phyloP scores from a whole-genome alignment of 2,797 vertebrate species.

The Argyrosomus regius region DNA sequence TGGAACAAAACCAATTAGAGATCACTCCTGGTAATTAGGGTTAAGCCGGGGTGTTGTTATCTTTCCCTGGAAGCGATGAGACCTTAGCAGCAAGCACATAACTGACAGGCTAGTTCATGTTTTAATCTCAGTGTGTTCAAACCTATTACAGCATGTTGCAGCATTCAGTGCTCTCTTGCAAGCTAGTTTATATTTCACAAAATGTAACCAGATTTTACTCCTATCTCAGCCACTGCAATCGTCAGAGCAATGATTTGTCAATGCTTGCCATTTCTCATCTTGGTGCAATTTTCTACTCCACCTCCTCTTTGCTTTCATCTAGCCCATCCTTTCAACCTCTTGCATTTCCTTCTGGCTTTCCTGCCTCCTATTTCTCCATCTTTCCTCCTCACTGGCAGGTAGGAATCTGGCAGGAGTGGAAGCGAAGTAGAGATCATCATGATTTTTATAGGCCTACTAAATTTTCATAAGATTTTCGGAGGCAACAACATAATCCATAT shows the following conservation, averaged over 20 bases:
- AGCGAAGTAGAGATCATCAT: conserved; percentile 58
- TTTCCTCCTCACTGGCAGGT: conserved; percentile 27
- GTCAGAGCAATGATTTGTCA: conserved; percentile 43
- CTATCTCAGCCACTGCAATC: conserved; percentile 31
- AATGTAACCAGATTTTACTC: conserved; percentile 56
- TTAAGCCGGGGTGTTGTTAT: conserved; percentile 45
- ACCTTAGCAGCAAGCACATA: conserved; percentile 23
- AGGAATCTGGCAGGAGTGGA: conserved; percentile 26
- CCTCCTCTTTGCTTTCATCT: conserved; percentile 60
- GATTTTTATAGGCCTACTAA: conserved; percentile 62
- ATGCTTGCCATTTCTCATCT: conserved; percentile 59
- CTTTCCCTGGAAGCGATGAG: conserved; percentile 32
- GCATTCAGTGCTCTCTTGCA: conserved; percentile 29
- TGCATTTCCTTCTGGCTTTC: conserved; percentile 42
- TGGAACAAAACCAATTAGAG: conserved; percentile 61
- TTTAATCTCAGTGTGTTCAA: conserved; percentile 35
- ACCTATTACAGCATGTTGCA: conserved; percentile 62
- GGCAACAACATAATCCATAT: conserved; percentile 70
- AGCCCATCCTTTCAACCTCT: conserved; percentile 54
- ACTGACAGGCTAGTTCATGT: conserved; percentile 29
- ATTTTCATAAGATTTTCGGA: conserved; percentile 75
- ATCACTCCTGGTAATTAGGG: conserved; percentile 44
- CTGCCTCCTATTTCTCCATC: conserved; percentile 31
- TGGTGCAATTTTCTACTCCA: conserved; percentile 56
- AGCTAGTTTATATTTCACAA: conserved; percentile 49